Evolutionary conservation across 2,113 vertebrate genomes (phyloP).

Genomic region (Cyprinodon variegatus): DNA sequence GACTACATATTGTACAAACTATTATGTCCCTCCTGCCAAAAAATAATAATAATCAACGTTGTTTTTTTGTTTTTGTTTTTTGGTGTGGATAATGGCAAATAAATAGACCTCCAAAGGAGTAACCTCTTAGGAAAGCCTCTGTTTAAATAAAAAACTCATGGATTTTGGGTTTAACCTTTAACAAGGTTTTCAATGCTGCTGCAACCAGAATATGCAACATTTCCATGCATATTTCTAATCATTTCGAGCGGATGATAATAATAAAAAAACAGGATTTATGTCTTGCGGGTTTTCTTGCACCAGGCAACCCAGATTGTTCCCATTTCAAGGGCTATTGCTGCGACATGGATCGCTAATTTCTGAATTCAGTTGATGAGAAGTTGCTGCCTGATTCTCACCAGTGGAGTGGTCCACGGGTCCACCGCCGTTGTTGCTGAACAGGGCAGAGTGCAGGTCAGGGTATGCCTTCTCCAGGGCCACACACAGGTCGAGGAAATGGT

Average conservation of each 20-base stretch:
- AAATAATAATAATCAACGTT: neutral
- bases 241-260: constrained; percentile 4
- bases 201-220: constrained; percentile 16
- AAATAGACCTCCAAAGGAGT: neutral
- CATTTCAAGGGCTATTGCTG: neutral
- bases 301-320: constrained; percentile 60
- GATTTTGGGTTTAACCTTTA: too few relatives aligned
- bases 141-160: too few relatives aligned
- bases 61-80: neutral
- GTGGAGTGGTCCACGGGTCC: constrained; percentile 81
- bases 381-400: constrained; percentile 67
- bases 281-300: constrained; percentile 2
- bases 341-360: constrained; percentile 4
- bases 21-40: constrained; percentile 37
- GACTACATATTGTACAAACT: constrained; percentile 57
- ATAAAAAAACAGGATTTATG: neutral
- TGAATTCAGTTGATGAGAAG: neutral
- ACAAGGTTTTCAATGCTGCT: too few relatives aligned
- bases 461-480: constrained; percentile 96
- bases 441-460: constrained; percentile 90
- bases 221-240: neutral
- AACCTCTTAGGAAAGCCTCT: too few relatives aligned
- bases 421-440: constrained; percentile 88
- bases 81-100: neutral
- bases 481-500: constrained; percentile 94